phyloP scores from a whole-genome alignment of 2,888 invertebrate genomes.

The Drosophila nr. medialis region DNA sequence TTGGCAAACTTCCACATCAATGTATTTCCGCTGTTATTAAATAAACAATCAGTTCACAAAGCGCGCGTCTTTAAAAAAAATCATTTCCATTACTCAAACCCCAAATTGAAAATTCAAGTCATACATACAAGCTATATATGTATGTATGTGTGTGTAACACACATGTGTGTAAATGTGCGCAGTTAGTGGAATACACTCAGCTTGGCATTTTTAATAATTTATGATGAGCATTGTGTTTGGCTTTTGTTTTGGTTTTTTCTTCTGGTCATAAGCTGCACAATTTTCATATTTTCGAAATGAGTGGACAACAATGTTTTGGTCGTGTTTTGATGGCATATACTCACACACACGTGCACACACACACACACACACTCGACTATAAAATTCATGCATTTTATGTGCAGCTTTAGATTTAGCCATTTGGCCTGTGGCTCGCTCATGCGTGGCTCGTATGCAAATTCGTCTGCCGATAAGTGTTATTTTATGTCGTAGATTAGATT shows the following conservation, averaged over 20 bases:
- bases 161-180: neutral
- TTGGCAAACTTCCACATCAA: conserved; percentile 37
- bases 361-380: neutral
- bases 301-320: conserved; percentile 8
- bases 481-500: neutral
- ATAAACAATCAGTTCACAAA: conserved; percentile 63
- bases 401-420: conserved; percentile 6
- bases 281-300: conserved; percentile 28
- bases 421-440: neutral
- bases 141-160: neutral
- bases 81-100: conserved; percentile 68
- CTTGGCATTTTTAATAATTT: conserved; percentile 63
- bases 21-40: conserved; percentile 60
- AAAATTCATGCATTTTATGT: conserved; percentile 3
- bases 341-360: conserved; percentile 6
- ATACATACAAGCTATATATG: conserved; percentile 7
- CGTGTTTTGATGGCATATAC: conserved; percentile 31
- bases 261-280: conserved; percentile 20
- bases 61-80: conserved; percentile 37
- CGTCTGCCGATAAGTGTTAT: neutral
- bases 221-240: conserved; percentile 39
- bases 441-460: too few species aligned
- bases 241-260: conserved; percentile 6
- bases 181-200: conserved; percentile 26
- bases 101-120: conserved; percentile 36